Evolutionary conservation across 1,140 invertebrate genomes (phyloP).

Genomic region (Zaprionus camerounensis): DNA sequence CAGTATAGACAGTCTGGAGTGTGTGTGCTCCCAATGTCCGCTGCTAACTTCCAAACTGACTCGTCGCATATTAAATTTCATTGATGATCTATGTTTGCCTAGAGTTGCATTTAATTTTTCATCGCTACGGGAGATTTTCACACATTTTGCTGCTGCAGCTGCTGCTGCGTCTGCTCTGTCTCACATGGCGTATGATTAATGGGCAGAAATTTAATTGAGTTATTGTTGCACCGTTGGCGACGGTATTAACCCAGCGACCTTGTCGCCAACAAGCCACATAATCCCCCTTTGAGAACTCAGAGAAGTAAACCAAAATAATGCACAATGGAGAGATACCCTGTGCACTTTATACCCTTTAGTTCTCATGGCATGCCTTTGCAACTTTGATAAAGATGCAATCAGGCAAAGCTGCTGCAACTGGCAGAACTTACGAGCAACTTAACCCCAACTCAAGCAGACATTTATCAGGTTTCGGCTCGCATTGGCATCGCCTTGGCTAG

Average conservation of each 20-base stretch:
- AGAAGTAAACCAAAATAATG: neutral
- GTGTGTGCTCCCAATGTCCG: constrained; percentile 21
- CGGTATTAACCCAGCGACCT: constrained; percentile 77
- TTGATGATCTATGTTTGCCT: constrained; percentile 78
- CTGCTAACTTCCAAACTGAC: constrained; percentile 1
- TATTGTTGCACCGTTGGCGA: constrained; percentile 62
- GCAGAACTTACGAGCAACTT: constrained; percentile 20
- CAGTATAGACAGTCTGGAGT: neutral
- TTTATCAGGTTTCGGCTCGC: constrained; percentile 44
- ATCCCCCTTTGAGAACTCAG: constrained; percentile 21
- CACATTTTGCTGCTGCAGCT: constrained; percentile 51
- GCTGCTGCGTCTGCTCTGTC: constrained; percentile 6
- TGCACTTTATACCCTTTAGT: neutral
- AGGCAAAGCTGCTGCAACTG: constrained; percentile 15
- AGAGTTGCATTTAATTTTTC: constrained; percentile 83
- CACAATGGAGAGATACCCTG: neutral
- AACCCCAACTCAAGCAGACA: constrained; percentile 15
- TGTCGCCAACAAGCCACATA: constrained; percentile 55
- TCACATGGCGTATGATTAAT: constrained; percentile 76
- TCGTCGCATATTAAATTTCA: constrained; percentile 79
- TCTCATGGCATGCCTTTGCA: constrained; percentile 6
- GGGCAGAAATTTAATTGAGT: constrained; percentile 73
- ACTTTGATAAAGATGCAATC: constrained; percentile 10
- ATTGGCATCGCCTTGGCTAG: constrained; percentile 22
- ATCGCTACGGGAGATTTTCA: constrained; percentile 80